Percentiles rank a stretch among this genome's conserved stretches.
Evolutionary conservation across 2,888 invertebrate species (phyloP).

Genomic region (Andrena hattorfiana): DNA sequence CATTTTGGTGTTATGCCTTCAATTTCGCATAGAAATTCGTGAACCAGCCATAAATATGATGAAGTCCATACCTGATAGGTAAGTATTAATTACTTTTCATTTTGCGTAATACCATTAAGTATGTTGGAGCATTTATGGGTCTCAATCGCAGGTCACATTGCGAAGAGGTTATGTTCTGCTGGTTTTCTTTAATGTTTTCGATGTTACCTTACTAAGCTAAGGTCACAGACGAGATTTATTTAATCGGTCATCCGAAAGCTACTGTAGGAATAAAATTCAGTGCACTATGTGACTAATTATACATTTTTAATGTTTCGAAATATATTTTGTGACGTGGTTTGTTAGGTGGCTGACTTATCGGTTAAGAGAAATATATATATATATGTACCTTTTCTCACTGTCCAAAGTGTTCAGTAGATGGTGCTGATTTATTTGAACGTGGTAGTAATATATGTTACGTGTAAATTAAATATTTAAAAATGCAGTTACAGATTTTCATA

Average conservation of each 20-base stretch:
- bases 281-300: neutral
- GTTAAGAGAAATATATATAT: neutral
- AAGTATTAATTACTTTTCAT: conserved; percentile 55
- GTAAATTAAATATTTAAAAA: neutral
- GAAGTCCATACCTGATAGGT: conserved; percentile 77
- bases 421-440: conserved; percentile 12
- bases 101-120: neutral
- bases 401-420: neutral
- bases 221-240: neutral
- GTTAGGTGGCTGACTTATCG: conserved; percentile 30
- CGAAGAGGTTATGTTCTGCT: conserved; percentile 77
- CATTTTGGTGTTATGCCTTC: conserved; percentile 63
- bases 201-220: neutral
- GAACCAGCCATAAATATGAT: conserved; percentile 69
- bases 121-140: neutral
- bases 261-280: neutral
- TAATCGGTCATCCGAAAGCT: neutral
- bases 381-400: neutral
- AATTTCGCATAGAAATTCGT: conserved; percentile 56
- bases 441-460: neutral
- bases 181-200: conserved; percentile 41
- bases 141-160: conserved; percentile 53
- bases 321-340: conserved; percentile 14
- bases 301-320: conserved; percentile 23
- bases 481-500: neutral